phyloP scores from a whole-genome alignment of 2,888 invertebrate species.

The Hesperia comma region DNA sequence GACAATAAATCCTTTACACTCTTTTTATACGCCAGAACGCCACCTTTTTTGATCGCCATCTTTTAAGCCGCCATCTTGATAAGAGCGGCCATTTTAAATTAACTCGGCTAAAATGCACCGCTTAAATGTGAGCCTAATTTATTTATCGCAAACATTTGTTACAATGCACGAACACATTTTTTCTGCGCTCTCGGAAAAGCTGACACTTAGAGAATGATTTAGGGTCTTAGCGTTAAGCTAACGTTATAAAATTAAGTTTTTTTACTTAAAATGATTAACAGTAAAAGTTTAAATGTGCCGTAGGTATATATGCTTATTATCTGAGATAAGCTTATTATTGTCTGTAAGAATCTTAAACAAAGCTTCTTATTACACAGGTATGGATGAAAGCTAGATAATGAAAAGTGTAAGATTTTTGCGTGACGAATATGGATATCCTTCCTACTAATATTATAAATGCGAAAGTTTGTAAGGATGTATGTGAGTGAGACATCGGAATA shows the following conservation, averaged over 20 bases:
- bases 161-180: constrained; percentile 38
- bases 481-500: too few relatives aligned
- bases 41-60: constrained; percentile 36
- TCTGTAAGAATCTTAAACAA: too few relatives aligned
- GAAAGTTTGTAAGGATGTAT: too few relatives aligned
- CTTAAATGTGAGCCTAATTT: constrained; percentile 54
- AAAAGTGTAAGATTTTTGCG: too few relatives aligned
- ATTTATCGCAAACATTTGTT: constrained; percentile 49
- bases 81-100: constrained; percentile 49
- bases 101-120: constrained; percentile 52
- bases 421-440: too few relatives aligned
- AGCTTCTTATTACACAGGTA: too few relatives aligned
- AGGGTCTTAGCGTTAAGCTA: background rate
- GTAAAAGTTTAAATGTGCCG: too few relatives aligned
- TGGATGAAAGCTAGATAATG: too few relatives aligned
- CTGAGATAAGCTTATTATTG: too few relatives aligned
- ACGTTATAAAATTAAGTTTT: constrained; percentile 3
- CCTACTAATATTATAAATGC: too few relatives aligned
- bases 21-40: constrained; percentile 46
- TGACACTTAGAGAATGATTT: constrained; percentile 24
- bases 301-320: too few relatives aligned
- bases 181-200: constrained; percentile 36
- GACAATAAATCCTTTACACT: constrained; percentile 46
- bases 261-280: background rate
- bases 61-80: constrained; percentile 47